phyloP scores from a whole-genome alignment of 1,140 invertebrate genomes.

The Drosophila tani region DNA sequence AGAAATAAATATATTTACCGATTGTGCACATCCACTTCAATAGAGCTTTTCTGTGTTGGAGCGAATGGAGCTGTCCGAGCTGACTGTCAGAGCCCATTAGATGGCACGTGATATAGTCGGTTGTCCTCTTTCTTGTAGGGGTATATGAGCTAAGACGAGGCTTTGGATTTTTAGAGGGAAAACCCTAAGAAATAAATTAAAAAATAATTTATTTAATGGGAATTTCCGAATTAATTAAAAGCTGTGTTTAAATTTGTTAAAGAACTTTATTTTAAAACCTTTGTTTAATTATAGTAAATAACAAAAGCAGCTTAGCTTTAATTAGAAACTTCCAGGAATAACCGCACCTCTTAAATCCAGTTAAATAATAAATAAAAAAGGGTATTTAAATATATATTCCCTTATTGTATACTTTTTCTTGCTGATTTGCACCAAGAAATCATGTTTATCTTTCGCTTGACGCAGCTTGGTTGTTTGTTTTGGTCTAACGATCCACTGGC shows the following conservation, averaged over 20 bases:
- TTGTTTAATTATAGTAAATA: no score
- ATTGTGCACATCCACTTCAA: slow-evolving; percentile 2
- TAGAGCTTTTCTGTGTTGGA: slow-evolving; percentile 7
- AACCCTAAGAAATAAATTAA: background rate
- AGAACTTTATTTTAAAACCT: no score
- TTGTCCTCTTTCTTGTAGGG: background rate
- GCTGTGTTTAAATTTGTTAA: no score
- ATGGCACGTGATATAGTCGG: background rate
- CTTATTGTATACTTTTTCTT: background rate
- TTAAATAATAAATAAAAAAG: background rate
- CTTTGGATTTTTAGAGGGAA: background rate
- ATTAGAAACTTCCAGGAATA: no score
- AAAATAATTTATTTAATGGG: background rate
- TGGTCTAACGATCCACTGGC: slow-evolving; percentile 12
- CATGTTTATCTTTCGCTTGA: slow-evolving; percentile 33
- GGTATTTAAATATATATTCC: background rate
- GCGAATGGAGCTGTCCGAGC: slow-evolving; percentile 16
- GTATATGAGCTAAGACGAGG: background rate
- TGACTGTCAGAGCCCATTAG: slow-evolving; percentile 4
- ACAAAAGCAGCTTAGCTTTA: no score
- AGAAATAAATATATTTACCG: slow-evolving; percentile 2
- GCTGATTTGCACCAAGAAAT: background rate
- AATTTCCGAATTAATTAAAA: background rate
- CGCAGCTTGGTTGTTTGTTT: slow-evolving; percentile 31
- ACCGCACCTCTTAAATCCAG: no score